Conservation (phyloP, 2,113 vertebrate species). For the Dipodomys stephensi region DNA sequence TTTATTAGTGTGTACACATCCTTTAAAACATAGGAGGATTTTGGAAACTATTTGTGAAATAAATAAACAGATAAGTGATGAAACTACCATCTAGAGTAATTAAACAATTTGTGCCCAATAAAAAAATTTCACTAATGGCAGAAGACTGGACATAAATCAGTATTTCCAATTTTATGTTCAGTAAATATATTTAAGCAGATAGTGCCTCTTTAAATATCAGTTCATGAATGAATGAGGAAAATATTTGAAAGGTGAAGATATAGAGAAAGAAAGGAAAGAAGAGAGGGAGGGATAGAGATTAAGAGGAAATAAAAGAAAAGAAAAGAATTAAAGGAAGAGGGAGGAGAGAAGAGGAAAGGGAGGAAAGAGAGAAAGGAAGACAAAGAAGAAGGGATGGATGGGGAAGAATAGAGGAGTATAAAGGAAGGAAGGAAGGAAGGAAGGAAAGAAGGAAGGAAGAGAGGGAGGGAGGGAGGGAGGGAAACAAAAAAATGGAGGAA, state of each 20-base stretch:
- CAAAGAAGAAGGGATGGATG: neutral
- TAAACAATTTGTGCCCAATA: neutral
- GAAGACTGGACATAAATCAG: neutral
- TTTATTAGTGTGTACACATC: neutral
- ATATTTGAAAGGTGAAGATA: neutral
- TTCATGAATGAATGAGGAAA: neutral
- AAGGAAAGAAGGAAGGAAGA: neutral
- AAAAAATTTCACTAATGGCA: neutral
- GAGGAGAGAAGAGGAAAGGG: no score
- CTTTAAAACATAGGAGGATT: neutral
- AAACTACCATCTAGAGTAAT: conserved; percentile 5
- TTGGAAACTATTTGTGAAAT: conserved; percentile 41
- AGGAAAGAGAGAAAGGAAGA: neutral
- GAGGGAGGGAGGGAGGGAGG: neutral
- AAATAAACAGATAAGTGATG: conserved; percentile 6
- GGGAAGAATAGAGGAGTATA: neutral
- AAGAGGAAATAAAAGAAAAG: neutral
- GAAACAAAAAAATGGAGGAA: neutral
- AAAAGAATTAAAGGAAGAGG: no score
- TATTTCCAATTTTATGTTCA: neutral
- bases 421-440: neutral
- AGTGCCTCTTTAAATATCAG: neutral
- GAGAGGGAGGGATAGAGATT: no score
- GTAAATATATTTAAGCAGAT: neutral
- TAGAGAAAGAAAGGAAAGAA: neutral